These are phyloP conservation scores for silkworm (Bombyx mori) DNA, from an alignment of 1,140 invertebrate genomes.

Conservation along the genomic window DNA sequence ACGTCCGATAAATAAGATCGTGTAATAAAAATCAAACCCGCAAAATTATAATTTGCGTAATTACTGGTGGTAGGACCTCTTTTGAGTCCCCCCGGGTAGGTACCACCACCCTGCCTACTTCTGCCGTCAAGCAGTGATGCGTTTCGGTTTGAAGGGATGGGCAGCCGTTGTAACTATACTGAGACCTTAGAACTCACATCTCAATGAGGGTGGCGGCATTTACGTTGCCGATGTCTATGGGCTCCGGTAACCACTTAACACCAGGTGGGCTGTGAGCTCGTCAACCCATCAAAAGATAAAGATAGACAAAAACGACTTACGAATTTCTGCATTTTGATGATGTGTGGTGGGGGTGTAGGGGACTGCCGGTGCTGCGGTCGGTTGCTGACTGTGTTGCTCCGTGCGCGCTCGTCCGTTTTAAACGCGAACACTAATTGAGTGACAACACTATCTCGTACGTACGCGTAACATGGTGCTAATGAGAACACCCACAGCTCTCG, in stretches of 20 bases:
- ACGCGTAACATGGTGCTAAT: conserved; percentile 53
- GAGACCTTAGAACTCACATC: too few species aligned
- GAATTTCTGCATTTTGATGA: conserved; percentile 48
- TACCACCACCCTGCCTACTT: too few species aligned
- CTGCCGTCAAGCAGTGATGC: too few species aligned
- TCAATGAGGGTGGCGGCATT: too few species aligned
- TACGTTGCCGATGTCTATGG: too few species aligned
- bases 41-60: too few species aligned
- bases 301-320: conserved; percentile 48
- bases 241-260: too few species aligned
- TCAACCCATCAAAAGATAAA: conserved; percentile 22
- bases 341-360: conserved; percentile 15
- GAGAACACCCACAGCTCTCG: conserved; percentile 28
- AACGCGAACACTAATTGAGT: conserved; percentile 37
- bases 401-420: conserved; percentile 33
- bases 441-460: conserved; percentile 40
- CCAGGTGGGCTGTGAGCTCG: too few species aligned
- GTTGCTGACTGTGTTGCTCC: conserved; percentile 35
- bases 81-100: too few species aligned
- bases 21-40: too few species aligned
- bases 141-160: conserved; percentile 15
- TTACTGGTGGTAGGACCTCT: too few species aligned
- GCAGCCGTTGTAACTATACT: conserved; percentile 1
- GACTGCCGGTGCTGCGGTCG: conserved; percentile 26
- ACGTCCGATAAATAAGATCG: too few species aligned